A percentile compares a stretch with the other conserved stretches of the same genome.
phyloP scores from a whole-genome alignment of 2,797 vertebrate species.

The Epinephelus awoara region DNA sequence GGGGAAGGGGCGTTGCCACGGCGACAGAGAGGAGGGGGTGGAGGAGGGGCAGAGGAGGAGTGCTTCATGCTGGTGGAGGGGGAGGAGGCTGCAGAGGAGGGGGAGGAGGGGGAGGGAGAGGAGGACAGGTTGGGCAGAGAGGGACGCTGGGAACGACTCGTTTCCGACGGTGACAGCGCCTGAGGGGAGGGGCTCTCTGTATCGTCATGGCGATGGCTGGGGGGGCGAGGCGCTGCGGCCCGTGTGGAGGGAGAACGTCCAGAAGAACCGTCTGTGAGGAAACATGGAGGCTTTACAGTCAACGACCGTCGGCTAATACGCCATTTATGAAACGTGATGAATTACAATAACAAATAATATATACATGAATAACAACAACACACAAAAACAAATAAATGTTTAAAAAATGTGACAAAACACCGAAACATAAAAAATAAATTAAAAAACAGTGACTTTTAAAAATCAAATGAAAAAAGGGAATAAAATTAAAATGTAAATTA shows the following conservation, averaged over 20 bases:
- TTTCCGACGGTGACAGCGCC: constrained; percentile 56
- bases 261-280: constrained; percentile 82
- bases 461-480: background rate
- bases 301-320: too few species aligned
- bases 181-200: constrained; percentile 66
- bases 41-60: constrained; percentile 78
- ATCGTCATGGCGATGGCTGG: constrained; percentile 74
- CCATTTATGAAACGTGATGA: too few species aligned
- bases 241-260: constrained; percentile 85
- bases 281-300: too few species aligned
- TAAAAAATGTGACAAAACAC: too few species aligned
- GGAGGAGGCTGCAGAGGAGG: constrained; percentile 61
- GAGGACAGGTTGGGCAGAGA: constrained; percentile 90
- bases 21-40: constrained; percentile 77
- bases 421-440: too few species aligned
- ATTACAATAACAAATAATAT: too few species aligned
- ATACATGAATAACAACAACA: too few species aligned
- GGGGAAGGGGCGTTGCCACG: constrained; percentile 86
- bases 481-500: background rate
- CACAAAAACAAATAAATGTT: too few species aligned
- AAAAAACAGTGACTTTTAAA: too few species aligned
- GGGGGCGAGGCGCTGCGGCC: constrained; percentile 89
- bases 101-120: constrained; percentile 68
- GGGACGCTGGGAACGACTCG: constrained; percentile 59
- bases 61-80: constrained; percentile 77